Base-by-base conservation (phyloP, 2,888 invertebrate genomes). In the Leucania comma region DNA sequence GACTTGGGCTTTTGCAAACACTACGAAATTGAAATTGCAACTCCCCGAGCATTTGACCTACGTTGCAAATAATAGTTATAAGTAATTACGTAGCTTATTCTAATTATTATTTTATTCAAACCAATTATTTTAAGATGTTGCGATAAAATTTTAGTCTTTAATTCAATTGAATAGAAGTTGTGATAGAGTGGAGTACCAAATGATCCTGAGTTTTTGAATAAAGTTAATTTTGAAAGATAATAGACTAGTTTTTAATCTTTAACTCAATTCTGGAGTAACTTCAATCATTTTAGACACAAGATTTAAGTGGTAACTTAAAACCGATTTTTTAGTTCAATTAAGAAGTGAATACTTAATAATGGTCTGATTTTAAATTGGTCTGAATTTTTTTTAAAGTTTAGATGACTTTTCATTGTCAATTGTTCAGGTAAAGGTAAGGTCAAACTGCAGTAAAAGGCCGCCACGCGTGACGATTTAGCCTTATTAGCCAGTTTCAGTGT, bases 401-500 rank as follows among this genome's bases (percentile, higher is more conserved):
- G 68, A 1, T 54, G 46, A 9, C 20, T 20, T 61, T 48, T 63
- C 9, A 51, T 46, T 20, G 46, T 56, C 48, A 48, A 54, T 66
- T 35, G 32, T 59, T 17, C 68, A 84, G 68, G 74, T 70, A 69
- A 79, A 84, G 74, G 29, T 29, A 29, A 29, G 78, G 81, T 77
- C 62, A 60, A 64, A 72, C 46, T 71, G 68, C 76, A 80, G 70
- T 59, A 69, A 72, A 57, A 65, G 70, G 46, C 72, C 56, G 66
- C 72, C 75, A 78, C 58, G 80, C 81, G 75, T 85, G 83, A 78
- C 81, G 78, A 73, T 82, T 81, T 68, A 81, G 73, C 78, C 78
- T 81, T 80, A 83, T 84, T 87, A 87, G 59, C 78, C 71, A 68
- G 67, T 75, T 74, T 67, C 77, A 72, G 69, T 82, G 79, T 84